Percentiles rank a stretch among this genome's conserved stretches.
Evolutionary conservation across 2,113 vertebrate species (phyloP).

Genomic region (Oncorhynchus clarkii): DNA sequence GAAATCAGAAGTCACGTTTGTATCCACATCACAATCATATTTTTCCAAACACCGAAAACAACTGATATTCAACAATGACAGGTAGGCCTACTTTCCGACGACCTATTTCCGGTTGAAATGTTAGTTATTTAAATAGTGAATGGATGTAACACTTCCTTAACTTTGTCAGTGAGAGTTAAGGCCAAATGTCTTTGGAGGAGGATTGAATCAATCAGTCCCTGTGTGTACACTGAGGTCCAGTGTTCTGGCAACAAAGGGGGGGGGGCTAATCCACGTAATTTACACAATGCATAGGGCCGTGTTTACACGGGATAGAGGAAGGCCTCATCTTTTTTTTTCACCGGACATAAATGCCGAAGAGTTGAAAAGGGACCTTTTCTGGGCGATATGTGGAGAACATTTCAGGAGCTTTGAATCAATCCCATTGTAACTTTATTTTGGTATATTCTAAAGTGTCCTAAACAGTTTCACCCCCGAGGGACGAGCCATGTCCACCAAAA

Average conservation of each 20-base stretch:
- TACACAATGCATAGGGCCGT: constrained; percentile 70
- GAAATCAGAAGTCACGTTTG: background rate
- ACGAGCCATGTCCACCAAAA: too few relatives aligned
- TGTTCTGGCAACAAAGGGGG: constrained; percentile 64
- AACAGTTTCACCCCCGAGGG: too few relatives aligned
- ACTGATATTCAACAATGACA: background rate
- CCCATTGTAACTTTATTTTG: background rate
- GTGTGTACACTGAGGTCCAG: constrained; percentile 65
- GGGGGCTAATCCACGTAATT: constrained; percentile 72
- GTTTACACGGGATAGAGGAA: constrained; percentile 72
- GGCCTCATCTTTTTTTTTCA: constrained; percentile 48
- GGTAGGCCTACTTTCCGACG: constrained; percentile 9
- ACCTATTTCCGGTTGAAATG: constrained; percentile 28
- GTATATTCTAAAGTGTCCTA: background rate
- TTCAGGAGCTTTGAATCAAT: constrained; percentile 17
- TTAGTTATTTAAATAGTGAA: constrained; percentile 11
- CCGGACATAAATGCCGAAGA: constrained; percentile 41
- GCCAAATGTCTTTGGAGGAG: constrained; percentile 61
- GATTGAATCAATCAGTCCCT: constrained; percentile 57
- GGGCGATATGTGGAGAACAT: constrained; percentile 20
- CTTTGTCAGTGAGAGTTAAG: constrained; percentile 41
- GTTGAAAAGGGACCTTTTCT: constrained; percentile 37
- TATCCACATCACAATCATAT: background rate
- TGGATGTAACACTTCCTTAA: constrained; percentile 54
- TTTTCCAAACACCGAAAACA: background rate